Conservation (phyloP, 2,888 invertebrate species). For the Temnothorax unifasciatus region DNA sequence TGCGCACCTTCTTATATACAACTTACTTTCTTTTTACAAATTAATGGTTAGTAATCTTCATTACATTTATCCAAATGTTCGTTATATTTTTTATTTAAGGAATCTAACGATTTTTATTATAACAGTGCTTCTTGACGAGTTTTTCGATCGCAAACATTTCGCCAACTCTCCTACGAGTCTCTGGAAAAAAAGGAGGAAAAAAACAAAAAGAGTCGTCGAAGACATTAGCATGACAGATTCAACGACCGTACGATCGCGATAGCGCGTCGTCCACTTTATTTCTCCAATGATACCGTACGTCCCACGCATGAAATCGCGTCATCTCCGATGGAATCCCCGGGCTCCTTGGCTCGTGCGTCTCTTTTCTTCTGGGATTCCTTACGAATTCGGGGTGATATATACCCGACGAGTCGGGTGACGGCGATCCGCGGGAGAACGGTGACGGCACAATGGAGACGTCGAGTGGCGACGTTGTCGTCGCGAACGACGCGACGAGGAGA, state of each 20-base stretch:
- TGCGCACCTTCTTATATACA: background rate
- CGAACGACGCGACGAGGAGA: slow-evolving; percentile 67
- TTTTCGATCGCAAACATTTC: background rate
- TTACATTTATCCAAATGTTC: background rate
- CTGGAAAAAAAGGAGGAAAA: background rate
- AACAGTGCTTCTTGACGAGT: background rate
- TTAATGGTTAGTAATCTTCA: background rate
- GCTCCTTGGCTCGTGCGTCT: slow-evolving; percentile 28
- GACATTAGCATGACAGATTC: slow-evolving; percentile 11
- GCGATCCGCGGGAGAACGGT: slow-evolving; percentile 52
- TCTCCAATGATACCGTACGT: slow-evolving; percentile 7
- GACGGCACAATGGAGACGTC: slow-evolving; percentile 74
- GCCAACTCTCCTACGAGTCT: background rate
- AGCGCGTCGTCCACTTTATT: slow-evolving; percentile 28
- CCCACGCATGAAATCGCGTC: slow-evolving; percentile 34
- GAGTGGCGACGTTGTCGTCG: slow-evolving; percentile 69
- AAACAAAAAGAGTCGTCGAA: background rate
- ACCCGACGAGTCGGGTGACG: slow-evolving; percentile 25
- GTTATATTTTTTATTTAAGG: background rate
- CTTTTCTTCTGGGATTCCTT: slow-evolving; percentile 59
- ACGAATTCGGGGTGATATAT: slow-evolving; percentile 51
- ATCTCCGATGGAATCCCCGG: slow-evolving; percentile 3
- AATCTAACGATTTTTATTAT: background rate
- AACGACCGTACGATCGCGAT: slow-evolving; percentile 17
- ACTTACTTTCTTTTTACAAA: background rate